A percentile compares a stretch with the other conserved stretches of the same genome.
Conservation (phyloP, 1,140 invertebrate genomes). For the Dendroctonus ponderosae region DNA sequence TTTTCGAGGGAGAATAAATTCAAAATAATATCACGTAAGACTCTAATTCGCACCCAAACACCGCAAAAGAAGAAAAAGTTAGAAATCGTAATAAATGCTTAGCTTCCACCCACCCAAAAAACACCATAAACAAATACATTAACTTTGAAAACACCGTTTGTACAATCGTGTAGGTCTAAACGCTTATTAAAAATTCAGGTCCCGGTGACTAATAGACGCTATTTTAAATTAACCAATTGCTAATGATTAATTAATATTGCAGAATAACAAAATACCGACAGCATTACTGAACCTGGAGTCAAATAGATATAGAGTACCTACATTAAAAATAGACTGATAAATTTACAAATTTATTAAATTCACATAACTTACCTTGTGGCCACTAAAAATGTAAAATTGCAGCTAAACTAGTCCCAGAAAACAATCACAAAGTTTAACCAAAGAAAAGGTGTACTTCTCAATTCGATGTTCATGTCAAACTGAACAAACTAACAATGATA, state of each 20-base stretch:
- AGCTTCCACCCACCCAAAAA: too few relatives aligned
- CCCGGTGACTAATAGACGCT: not conserved
- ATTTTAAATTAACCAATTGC: not conserved
- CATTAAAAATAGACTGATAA: not conserved
- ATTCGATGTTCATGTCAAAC: not conserved
- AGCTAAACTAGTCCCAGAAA: not conserved
- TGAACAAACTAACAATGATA: conserved; percentile 10
- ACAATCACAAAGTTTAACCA: not conserved
- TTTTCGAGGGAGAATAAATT: too few relatives aligned
- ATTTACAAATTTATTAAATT: not conserved
- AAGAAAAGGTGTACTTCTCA: not conserved
- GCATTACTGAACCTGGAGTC: not conserved
- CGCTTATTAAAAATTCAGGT: not conserved
- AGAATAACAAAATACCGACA: not conserved
- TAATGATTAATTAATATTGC: not conserved
- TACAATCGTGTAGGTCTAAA: not conserved
- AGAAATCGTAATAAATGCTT: too few relatives aligned
- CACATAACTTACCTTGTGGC: not conserved
- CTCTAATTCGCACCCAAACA: too few relatives aligned
- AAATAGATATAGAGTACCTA: not conserved
- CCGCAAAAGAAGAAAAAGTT: too few relatives aligned
- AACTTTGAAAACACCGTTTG: not conserved
- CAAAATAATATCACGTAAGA: too few relatives aligned
- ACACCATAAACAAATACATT: not conserved
- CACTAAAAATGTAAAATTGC: not conserved